phyloP scores from a whole-genome alignment of 2,113 vertebrate genomes.

The Atherinomorus stipes region DNA sequence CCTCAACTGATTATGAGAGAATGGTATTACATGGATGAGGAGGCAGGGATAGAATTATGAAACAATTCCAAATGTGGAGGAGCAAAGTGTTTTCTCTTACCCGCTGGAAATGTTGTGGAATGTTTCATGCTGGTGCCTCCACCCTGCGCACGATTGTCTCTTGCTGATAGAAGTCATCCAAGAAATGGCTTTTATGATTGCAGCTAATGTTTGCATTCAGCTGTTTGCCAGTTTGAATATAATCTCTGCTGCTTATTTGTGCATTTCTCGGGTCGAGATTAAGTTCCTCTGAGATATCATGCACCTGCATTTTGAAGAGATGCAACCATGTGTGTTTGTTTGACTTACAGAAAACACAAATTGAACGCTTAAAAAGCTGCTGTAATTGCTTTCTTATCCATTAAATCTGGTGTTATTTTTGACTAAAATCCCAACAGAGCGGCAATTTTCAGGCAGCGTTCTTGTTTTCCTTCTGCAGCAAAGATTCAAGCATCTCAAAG shows the following conservation, averaged over 20 bases:
- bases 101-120: slow-evolving; percentile 30
- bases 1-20: slow-evolving; percentile 78
- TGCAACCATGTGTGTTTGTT: slow-evolving; percentile 7
- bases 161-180: slow-evolving; percentile 60
- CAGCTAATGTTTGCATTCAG: slow-evolving; percentile 69
- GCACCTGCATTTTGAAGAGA: slow-evolving; percentile 31
- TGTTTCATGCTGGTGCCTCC: slow-evolving; percentile 47
- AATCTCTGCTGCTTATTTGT: slow-evolving; percentile 46
- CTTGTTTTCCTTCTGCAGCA: slow-evolving; percentile 21
- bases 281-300: slow-evolving; percentile 26
- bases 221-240: slow-evolving; percentile 52
- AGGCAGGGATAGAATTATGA: slow-evolving; percentile 71
- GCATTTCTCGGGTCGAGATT: slow-evolving; percentile 31
- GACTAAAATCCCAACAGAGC: slow-evolving; percentile 38
- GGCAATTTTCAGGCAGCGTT: slow-evolving; percentile 21
- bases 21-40: slow-evolving; percentile 77
- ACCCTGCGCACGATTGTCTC: slow-evolving; percentile 53
- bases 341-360: slow-evolving; percentile 28
- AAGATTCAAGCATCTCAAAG: slow-evolving; percentile 34
- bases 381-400: slow-evolving; percentile 67
- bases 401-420: slow-evolving; percentile 54
- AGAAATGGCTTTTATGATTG: slow-evolving; percentile 68
- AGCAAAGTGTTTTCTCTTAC: slow-evolving; percentile 59
- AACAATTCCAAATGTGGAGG: slow-evolving; percentile 63
- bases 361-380: slow-evolving; percentile 28